Evolutionary conservation across 2,888 invertebrate genomes (phyloP).

Genomic region (Ischnura elegans): DNA sequence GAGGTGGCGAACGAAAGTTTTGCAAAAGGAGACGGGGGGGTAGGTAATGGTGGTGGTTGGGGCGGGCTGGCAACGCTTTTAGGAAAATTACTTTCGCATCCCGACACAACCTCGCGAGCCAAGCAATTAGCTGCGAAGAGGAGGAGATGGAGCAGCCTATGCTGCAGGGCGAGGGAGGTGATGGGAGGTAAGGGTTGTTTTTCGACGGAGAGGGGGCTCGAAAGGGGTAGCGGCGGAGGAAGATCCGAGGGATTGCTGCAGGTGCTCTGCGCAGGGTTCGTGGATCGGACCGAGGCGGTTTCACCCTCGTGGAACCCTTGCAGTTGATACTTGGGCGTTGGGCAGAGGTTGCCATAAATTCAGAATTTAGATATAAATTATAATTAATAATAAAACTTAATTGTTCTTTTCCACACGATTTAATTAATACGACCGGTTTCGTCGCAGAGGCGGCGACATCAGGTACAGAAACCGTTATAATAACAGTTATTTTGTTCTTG

Average conservation of each 20-base stretch:
- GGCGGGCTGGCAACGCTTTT: not conserved
- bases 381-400: no score
- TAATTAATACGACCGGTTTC: no score
- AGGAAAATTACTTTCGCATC: conserved; percentile 34
- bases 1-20: not conserved
- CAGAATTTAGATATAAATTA: no score
- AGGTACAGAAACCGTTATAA: no score
- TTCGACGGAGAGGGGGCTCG: not conserved
- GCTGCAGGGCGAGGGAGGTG: not conserved
- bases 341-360: no score
- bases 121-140: not conserved
- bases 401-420: no score
- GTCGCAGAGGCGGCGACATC: no score
- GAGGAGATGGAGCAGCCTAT: not conserved
- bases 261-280: not conserved
- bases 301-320: no score
- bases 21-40: not conserved
- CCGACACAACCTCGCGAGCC: conserved; percentile 18
- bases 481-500: no score
- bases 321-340: no score
- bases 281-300: not conserved
- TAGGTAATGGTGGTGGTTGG: not conserved
- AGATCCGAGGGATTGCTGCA: not conserved
- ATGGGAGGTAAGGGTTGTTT: no score
- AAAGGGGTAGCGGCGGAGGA: not conserved